Evolutionary conservation across 1,140 invertebrate species (phyloP).

Genomic region (Drosophila eugracilis): DNA sequence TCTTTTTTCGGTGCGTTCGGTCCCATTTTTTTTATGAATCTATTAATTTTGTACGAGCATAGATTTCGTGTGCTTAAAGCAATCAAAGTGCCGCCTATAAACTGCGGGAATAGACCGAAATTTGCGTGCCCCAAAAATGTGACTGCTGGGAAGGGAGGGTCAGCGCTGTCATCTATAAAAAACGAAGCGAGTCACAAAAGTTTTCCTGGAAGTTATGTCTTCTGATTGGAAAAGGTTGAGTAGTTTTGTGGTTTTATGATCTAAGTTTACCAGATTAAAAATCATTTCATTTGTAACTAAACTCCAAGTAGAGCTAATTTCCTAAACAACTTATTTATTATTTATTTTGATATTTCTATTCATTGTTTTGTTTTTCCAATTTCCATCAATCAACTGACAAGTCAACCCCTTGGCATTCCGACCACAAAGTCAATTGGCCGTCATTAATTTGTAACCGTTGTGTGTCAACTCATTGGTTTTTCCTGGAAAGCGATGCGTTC

Average conservation of each 20-base stretch:
- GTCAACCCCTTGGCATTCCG: not conserved
- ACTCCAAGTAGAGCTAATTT: too few species aligned
- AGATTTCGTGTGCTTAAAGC: conserved; percentile 61
- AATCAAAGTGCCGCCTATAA: conserved; percentile 72
- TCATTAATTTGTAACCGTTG: conserved; percentile 14
- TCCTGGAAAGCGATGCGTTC: conserved; percentile 11
- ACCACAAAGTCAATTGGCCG: conserved; percentile 22
- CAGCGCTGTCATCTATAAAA: conserved; percentile 10
- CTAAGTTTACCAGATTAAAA: too few species aligned
- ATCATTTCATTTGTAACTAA: too few species aligned
- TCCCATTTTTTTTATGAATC: conserved; percentile 69
- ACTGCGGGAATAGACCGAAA: conserved; percentile 19
- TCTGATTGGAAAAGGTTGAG: not conserved
- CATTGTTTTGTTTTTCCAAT: not conserved
- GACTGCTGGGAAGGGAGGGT: conserved; percentile 20
- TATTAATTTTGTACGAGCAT: conserved; percentile 79
- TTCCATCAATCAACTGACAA: not conserved
- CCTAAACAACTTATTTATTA: too few species aligned
- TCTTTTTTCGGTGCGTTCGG: conserved; percentile 54
- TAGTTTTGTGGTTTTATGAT: not conserved
- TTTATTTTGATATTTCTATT: too few species aligned
- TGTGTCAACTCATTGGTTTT: conserved; percentile 10
- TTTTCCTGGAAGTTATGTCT: conserved; percentile 23
- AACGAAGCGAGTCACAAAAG: conserved; percentile 27
- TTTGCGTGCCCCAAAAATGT: conserved; percentile 39